Evolutionary conservation across 2,113 vertebrate genomes (phyloP), one percentile per base, ranked within the genome.

Genomic region (Protobothrops mucrosquamatus): DNA sequence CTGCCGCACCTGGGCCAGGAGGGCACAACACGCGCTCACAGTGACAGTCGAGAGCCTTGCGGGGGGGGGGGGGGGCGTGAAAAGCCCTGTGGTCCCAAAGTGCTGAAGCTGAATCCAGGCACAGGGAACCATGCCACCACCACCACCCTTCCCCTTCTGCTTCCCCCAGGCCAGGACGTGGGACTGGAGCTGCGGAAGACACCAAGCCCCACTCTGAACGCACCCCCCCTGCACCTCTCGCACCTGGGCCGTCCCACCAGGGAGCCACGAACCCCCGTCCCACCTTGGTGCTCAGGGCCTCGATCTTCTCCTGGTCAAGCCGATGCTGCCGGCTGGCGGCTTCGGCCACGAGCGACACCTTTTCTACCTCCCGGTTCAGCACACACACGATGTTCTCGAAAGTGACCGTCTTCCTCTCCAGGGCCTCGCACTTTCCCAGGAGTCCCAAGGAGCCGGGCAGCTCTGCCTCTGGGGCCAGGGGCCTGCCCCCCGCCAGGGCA

Each of bases 301-400:
- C 98, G 0, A 99, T 99, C 87, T 98, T 98, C 90, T 99, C 98
- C 93, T 99, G 98, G 97, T 99, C 99, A 12, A 98, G 95, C 0
- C 97, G 98, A 48, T 98, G 99, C 39, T 99, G 99, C 43, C 98
- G 98, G 5, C 97, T 95, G 10, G 98, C 98, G 14, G 98, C 99
- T 94, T 99, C 98, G 0, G 98, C 94, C 0, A 97, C 98, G 2
- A 98, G 92, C 0, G 98, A 98, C 18, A 97, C 98, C 85, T 98
- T 96, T 94, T 99, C 99, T 95, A 99, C 98, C 93, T 99, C 99
- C 2, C 98, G 98, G 95, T 99, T 99, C 85, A 99, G 97, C 92
- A 99, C 99, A 0, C 99, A 99, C 39, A 99, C 98, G 0, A 99
- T 99, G 96, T 99, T 98, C 97, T 99, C 98, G 34, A 99, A 98